Base-by-base conservation (phyloP, 2,113 vertebrate species). In the Archocentrus centrarchus region DNA sequence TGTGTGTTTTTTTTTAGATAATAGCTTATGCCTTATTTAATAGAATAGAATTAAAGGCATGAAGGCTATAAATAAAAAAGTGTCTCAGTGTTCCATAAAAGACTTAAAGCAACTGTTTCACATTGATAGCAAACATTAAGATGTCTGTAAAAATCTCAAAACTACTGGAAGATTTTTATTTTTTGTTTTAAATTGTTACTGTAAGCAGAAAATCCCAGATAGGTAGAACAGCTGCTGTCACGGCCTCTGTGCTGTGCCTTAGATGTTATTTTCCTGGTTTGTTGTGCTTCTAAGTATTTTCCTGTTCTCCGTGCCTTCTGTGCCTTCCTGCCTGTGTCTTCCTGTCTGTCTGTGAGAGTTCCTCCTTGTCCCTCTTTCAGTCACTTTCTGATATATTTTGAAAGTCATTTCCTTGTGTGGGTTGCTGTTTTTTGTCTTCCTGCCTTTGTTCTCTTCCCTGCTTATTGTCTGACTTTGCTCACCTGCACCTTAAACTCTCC, bases 221-320 rank as follows among this genome's bases (percentile, higher is more conserved):
- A n/a, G 11, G 10, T 73, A 11, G 7, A 30, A 13, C 27, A 14
- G 47, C 17, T 53, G 47, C 44, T 73, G 47, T 32, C 53, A 55
- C 20, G 7, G 18, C 53, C 53, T 55, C 53, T 55, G 50, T 7
- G 17, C 15, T 8, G 17, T 13, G 15, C 20, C 18, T 9, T 20
- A 18, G 8, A 57, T 57, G 18, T 57, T 55, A 35, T 35, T 50
- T 73, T 73, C 24, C 44, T 32, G 27, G 10, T 73, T 73, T 55
- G 27, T 55, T 73, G 27, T 73, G 47, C 53, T 73, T 73, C 68
- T 73, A 73, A 73, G 68, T 3, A 55, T 73, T 35, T 73, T 55
- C 27, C 27, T 73, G 32, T n/a, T 14, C 47, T 27, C 32, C 5
- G 4, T 73, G 2, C 11, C 24, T 70, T 73, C 53, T 14, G 27